A percentile compares a stretch with the other conserved stretches of the same genome.
Evolutionary conservation across 1,140 invertebrate genomes (phyloP).

Genomic region (Drosophila santomea): DNA sequence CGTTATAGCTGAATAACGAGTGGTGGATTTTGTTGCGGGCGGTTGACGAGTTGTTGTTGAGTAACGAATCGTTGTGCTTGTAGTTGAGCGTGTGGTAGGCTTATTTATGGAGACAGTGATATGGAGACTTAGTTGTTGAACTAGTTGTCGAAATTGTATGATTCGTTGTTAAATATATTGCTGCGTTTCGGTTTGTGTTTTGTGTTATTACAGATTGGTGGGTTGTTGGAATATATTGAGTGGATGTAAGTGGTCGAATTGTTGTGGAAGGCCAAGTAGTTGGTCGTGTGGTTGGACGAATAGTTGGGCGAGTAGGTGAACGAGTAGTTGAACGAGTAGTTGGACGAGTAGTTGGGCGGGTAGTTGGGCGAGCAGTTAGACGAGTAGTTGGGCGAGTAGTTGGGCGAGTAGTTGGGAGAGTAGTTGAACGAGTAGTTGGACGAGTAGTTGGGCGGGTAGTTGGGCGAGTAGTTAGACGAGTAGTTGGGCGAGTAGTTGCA

Average conservation of each 20-base stretch:
- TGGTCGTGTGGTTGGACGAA: not conserved
- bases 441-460: not conserved
- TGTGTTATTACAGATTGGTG: conserved; percentile 4
- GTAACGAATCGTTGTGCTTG: conserved; percentile 15
- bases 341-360: not conserved
- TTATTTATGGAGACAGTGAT: conserved; percentile 14
- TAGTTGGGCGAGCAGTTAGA: not conserved
- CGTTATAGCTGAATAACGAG: conserved; percentile 10
- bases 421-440: not conserved
- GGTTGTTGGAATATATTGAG: conserved; percentile 10
- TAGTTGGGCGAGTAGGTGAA: not conserved
- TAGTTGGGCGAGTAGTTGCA: no score
- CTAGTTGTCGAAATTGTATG: conserved; percentile 6
- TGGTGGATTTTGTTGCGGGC: conserved; percentile 6
- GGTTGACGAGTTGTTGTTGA: conserved; percentile 12
- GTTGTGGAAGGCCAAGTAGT: conserved; percentile 15
- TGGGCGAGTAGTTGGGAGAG: not conserved
- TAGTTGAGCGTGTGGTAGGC: not conserved
- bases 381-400: not conserved
- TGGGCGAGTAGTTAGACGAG: not conserved
- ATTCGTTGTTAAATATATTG: conserved; percentile 11
- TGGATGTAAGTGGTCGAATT: conserved; percentile 13
- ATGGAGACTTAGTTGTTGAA: not conserved
- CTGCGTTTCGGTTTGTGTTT: conserved; percentile 2
- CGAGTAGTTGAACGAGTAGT: not conserved